Base-by-base conservation (phyloP, 2,888 invertebrate species). In the Cephonodes hylas region DNA sequence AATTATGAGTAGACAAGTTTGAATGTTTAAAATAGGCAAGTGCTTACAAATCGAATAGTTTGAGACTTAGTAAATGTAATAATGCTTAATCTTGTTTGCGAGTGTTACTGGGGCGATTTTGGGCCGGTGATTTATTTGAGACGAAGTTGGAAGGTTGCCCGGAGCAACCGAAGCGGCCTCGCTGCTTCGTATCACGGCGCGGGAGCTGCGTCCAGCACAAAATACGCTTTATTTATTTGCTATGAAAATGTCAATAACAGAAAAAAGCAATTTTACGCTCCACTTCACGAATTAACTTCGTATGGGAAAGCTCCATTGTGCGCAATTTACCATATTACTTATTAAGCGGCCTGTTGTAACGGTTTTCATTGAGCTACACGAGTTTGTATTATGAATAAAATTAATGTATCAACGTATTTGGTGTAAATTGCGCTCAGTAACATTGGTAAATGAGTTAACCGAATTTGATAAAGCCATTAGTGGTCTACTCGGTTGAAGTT, bases 141-240 rank as follows among this genome's bases (percentile, higher is more conserved):
- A 72, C 71, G 69, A 68, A 81, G 80, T 86, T 86, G 88, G 86
- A 85, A 82, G 78, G 77, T 80, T 87, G 87, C 87, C 88, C 84
- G 75, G 71, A 72, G 67, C 68, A 65, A 64, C 66, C 3, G 68
- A 63, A 59, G 73, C 68, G 75, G 72, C 70, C 72, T 72, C 66
- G 64, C 60, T 68, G 64, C 62, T 66, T 65, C 60, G 61, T 64
- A 66, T 64, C 66, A 61, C 60, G 60, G 56, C 61, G n/a, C n/a
- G n/a, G n/a, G n/a, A n/a, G n/a, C n/a, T n/a, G 45, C 59, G 61
- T 64, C 66, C 66, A 66, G 63, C 63, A 60, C 62, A 65, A 64
- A 65, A 42, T 42, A 57, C 56, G 63, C 34, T 45, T 59, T 46
- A 59, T 42, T 62, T 62, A 46, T 59, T 62, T 62, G 57, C 46